A percentile compares a stretch with the other conserved stretches of the same genome.
Conservation (phyloP, 2,113 vertebrate species). For the Vidua macroura region DNA sequence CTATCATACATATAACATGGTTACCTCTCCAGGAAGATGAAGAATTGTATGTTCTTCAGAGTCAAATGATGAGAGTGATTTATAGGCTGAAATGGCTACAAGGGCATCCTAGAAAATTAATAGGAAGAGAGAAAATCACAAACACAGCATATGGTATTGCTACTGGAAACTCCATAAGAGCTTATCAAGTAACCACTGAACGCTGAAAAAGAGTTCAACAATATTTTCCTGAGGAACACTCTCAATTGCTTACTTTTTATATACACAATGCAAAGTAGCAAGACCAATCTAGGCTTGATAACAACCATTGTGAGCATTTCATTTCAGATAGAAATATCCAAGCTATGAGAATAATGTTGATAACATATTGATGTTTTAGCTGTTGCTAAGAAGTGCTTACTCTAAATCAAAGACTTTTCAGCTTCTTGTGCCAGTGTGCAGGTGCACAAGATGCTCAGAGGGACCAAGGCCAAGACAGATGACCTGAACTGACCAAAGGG, state of each 20-base stretch:
- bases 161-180: not conserved
- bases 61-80: conserved; percentile 83
- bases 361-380: not conserved
- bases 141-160: not conserved
- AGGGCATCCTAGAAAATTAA: conserved; percentile 75
- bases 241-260: not conserved
- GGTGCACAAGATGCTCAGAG: not conserved
- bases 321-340: not conserved
- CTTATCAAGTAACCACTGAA: not conserved
- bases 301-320: not conserved
- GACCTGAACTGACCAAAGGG: not conserved
- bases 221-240: not conserved
- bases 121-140: not conserved
- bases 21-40: conserved; percentile 88
- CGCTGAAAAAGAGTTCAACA: not conserved
- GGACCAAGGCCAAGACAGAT: not conserved
- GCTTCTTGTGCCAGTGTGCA: not conserved
- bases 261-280: not conserved
- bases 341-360: not conserved
- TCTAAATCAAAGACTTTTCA: not conserved
- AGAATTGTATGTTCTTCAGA: conserved; percentile 79
- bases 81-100: conserved; percentile 86
- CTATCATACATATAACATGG: not conserved
- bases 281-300: not conserved
- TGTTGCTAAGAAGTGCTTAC: not conserved